Evolutionary conservation across 2,888 invertebrate species (phyloP).

Genomic region (Sinhomidia bicolor): DNA sequence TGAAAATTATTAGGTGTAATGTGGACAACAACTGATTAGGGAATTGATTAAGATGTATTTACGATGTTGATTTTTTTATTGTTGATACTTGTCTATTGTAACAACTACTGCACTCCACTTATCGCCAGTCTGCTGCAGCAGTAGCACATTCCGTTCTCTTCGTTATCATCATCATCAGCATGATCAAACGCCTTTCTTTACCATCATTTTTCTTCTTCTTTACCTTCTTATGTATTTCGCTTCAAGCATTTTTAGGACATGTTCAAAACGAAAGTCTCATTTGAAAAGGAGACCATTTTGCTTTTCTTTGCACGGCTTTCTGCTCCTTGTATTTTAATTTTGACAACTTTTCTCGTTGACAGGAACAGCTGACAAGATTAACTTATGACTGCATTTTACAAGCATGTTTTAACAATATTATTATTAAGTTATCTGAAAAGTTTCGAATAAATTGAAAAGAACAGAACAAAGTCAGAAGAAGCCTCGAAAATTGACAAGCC

Average conservation of each 20-base stretch:
- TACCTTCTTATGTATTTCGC: not conserved
- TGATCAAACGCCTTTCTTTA: no score
- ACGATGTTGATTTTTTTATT: conserved; percentile 41
- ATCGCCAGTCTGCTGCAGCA: no score
- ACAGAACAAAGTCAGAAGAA: not conserved
- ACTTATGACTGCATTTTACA: not conserved
- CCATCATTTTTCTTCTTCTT: not conserved
- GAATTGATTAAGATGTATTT: not conserved
- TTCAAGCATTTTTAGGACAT: not conserved
- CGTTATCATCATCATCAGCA: no score
- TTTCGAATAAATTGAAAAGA: not conserved
- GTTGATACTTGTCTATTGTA: not conserved
- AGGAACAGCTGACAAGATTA: not conserved
- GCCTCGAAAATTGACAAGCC: not conserved
- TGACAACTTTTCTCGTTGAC: not conserved
- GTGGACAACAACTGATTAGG: conserved; percentile 11
- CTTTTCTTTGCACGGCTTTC: not conserved
- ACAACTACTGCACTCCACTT: not conserved
- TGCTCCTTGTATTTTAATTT: not conserved
- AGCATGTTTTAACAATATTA: not conserved
- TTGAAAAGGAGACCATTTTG: not conserved
- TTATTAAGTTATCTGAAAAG: not conserved
- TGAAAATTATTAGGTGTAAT: conserved; percentile 5
- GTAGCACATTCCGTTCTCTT: not conserved
- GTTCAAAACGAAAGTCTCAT: not conserved